Evolutionary conservation across 2,797 vertebrate species (phyloP), one percentile per base, ranked within the genome.

Genomic region (Naso thynnoides): DNA sequence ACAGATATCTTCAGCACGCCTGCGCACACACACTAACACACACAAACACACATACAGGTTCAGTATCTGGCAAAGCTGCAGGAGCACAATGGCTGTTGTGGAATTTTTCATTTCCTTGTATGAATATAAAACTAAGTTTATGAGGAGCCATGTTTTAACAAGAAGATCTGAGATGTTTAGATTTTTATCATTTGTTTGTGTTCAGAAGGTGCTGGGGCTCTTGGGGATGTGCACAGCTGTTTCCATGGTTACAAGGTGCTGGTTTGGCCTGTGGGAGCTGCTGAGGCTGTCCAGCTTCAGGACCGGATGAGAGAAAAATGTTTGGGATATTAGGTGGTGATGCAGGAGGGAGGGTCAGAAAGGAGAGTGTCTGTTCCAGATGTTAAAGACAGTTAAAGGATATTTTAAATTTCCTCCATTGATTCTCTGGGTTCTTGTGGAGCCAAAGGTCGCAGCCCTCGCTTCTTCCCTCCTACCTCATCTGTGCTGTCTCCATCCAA

Each of bases 331-430:
- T 68, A 33, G 41, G 31, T 53, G 54, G 55, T 45, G 73, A 68
- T 56, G 50, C 47, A 71, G 13, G 36, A 55, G 50, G 52, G n/a
- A 65, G 73, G 50, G 49, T 41, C 45, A 65, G 48, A 57, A 13
- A 39, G 18, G 24, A 53, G 63, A 73, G 23, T 0, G 70, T 23
- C 31, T 71, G 57, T 29, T 89, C 86, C 86, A 90, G 83, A 91
- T 91, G 78, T 84, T 73, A 67, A 52, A 50, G 76, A 83, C 58
- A 61, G 61, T 70, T 64, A 21, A 67, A 55, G 23, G 27, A 39
- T 55, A 39, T 53, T 73, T 61, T 18, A 45, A 57, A 45, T 59
- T 66, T 57, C 71, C 74, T 55, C 48, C 42, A 70, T 29, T 64
- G n/a, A 52, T 70, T 86, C 76, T 88, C 66, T 6, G 26, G 69